Conservation (phyloP, 2,797 vertebrate genomes). For the Pseudochromis fuscus region DNA sequence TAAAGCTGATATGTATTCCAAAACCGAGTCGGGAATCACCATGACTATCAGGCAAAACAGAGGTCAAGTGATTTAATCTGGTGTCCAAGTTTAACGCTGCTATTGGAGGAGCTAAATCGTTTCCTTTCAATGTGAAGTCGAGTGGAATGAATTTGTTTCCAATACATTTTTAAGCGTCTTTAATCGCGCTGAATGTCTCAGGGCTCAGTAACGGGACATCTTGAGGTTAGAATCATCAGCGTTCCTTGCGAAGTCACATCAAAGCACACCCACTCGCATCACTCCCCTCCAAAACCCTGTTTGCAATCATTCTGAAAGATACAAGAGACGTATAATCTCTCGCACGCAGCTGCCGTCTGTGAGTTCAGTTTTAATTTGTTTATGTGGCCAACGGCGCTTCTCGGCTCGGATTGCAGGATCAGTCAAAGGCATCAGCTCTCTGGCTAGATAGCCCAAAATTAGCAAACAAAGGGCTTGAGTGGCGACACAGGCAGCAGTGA, state of each 20-base stretch:
- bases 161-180: conserved; percentile 21
- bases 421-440: conserved; percentile 50
- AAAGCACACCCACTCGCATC: conserved; percentile 48
- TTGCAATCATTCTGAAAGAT: conserved; percentile 53
- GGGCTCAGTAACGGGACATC: conserved; percentile 37
- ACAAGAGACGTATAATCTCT: conserved; percentile 68
- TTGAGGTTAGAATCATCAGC: conserved; percentile 45
- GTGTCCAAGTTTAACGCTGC: conserved; percentile 1
- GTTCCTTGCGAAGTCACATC: conserved; percentile 59
- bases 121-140: conserved; percentile 23
- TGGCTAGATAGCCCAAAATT: conserved; percentile 41
- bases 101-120: conserved; percentile 1
- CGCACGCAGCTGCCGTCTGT: conserved; percentile 56
- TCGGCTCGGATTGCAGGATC: conserved; percentile 41
- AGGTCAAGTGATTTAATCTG: conserved; percentile 15
- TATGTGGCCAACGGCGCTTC: conserved; percentile 49
- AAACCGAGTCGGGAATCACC: conserved; percentile 1
- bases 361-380: conserved; percentile 69
- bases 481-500: conserved; percentile 26
- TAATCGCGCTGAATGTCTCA: conserved; percentile 24
- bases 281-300: conserved; percentile 7
- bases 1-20: conserved; percentile 1
- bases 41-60: background rate
- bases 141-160: conserved; percentile 19
- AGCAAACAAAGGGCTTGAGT: conserved; percentile 49